Evolutionary conservation across 2,113 vertebrate genomes (phyloP).

Genomic region (Macheiramphus alcinus): DNA sequence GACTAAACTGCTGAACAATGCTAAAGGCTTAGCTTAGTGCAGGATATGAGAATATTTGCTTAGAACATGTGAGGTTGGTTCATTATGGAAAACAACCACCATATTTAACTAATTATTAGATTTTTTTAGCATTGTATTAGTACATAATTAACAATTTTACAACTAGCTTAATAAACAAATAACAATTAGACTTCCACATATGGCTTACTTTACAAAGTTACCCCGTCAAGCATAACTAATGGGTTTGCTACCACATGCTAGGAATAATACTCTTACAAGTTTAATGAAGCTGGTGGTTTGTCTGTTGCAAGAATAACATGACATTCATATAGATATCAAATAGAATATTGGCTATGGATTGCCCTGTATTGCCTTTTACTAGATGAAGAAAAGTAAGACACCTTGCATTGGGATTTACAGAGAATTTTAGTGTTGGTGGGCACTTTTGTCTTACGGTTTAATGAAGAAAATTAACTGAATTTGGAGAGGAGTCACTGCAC

Average conservation of each 20-base stretch:
- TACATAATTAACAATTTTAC: neutral
- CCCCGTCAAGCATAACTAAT: neutral
- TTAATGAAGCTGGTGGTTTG: neutral
- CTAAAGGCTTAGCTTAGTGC: neutral
- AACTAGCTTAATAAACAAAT: constrained; percentile 25
- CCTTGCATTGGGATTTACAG: neutral
- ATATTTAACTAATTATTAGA: neutral
- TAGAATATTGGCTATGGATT: neutral
- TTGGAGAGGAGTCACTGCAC: neutral
- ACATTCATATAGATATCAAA: neutral
- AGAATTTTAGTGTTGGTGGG: neutral
- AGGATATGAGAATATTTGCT: neutral
- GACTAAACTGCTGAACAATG: neutral
- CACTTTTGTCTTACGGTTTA: neutral
- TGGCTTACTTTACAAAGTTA: constrained; percentile 27
- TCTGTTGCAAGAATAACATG: neutral
- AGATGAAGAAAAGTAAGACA: neutral
- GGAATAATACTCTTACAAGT: neutral
- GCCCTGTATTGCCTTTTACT: neutral
- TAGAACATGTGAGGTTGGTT: neutral
- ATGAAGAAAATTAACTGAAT: neutral
- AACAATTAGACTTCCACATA: constrained; percentile 41
- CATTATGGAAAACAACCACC: neutral
- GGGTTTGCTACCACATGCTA: neutral
- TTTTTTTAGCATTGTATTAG: neutral